phyloP scores from a whole-genome alignment of 1,140 invertebrate species.

The Planococcus citri region DNA sequence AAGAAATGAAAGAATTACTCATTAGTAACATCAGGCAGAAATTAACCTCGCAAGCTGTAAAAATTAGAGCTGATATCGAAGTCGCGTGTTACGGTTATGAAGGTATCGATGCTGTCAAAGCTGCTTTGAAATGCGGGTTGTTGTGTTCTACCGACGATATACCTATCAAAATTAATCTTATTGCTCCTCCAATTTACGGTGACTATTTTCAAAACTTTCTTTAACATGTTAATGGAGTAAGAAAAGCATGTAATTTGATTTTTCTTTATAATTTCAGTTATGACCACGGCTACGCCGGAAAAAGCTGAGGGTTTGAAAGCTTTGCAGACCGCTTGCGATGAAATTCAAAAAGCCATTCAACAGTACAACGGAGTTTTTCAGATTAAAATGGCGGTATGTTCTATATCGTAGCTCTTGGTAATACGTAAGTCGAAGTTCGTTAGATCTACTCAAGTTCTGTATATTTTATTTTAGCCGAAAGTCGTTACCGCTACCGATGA shows the following conservation, averaged over 20 bases:
- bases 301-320: slow-evolving; percentile 82
- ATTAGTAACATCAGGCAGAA: slow-evolving; percentile 91
- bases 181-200: slow-evolving; percentile 94
- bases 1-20: slow-evolving; percentile 82
- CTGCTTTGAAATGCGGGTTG: slow-evolving; percentile 83
- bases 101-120: slow-evolving; percentile 97
- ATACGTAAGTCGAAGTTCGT: no score
- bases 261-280: no score
- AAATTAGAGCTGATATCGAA: slow-evolving; percentile 95
- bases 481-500: slow-evolving; percentile 97
- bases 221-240: no score
- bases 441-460: no score
- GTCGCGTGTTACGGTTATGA: slow-evolving; percentile 98
- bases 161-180: slow-evolving; percentile 97
- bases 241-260: no score
- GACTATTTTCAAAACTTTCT: slow-evolving; percentile 28
- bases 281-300: slow-evolving; percentile 96
- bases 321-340: slow-evolving; percentile 75
- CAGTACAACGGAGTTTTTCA: slow-evolving; percentile 82
- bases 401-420: no score
- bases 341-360: slow-evolving; percentile 73
- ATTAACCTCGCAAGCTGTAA: slow-evolving; percentile 93
- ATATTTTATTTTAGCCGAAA: slow-evolving; percentile 63
- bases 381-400: slow-evolving; percentile 81
- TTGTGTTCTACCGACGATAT: slow-evolving; percentile 81